Evolutionary conservation across 2,888 invertebrate genomes (phyloP).

Genomic region (Coleophora deauratella): DNA sequence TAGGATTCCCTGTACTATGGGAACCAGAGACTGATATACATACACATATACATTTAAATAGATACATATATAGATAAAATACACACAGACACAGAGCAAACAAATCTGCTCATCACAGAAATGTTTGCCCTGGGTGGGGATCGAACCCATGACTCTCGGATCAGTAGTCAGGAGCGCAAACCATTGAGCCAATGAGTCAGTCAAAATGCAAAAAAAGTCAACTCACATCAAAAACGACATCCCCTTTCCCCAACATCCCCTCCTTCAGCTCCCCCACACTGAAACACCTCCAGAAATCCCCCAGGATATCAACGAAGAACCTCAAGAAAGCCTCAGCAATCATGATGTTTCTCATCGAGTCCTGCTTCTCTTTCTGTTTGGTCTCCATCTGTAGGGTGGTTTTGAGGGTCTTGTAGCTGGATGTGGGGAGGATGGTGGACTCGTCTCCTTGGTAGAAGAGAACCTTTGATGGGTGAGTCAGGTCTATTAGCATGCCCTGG

Average conservation of each 20-base stretch:
- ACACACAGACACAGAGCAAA: no score
- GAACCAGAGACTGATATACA: no score
- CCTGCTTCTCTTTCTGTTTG: conserved; percentile 46
- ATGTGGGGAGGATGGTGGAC: conserved; percentile 80
- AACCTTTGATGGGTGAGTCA: conserved; percentile 74
- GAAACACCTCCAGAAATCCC: conserved; percentile 78
- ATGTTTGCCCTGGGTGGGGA: no score
- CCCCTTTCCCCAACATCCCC: conserved; percentile 42
- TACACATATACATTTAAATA: no score
- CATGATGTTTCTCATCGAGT: conserved; percentile 75
- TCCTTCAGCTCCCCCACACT: conserved; percentile 36
- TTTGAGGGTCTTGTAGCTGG: conserved; percentile 79
- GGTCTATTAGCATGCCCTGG: conserved; percentile 83
- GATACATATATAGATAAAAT: no score
- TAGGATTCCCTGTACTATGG: no score
- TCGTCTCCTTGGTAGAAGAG: conserved; percentile 84
- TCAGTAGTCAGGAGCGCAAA: no score
- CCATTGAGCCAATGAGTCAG: no score
- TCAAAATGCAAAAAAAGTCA: no score
- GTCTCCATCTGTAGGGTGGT: conserved; percentile 63
- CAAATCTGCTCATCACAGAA: no score
- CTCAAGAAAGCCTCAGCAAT: conserved; percentile 85
- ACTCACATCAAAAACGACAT: conserved; percentile 59
- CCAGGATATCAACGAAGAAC: conserved; percentile 84
- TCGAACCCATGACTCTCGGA: no score